These are phyloP conservation scores for Eremophila alpestris DNA, from an alignment of 2,797 vertebrate genomes.

Conservation along the genomic window DNA sequence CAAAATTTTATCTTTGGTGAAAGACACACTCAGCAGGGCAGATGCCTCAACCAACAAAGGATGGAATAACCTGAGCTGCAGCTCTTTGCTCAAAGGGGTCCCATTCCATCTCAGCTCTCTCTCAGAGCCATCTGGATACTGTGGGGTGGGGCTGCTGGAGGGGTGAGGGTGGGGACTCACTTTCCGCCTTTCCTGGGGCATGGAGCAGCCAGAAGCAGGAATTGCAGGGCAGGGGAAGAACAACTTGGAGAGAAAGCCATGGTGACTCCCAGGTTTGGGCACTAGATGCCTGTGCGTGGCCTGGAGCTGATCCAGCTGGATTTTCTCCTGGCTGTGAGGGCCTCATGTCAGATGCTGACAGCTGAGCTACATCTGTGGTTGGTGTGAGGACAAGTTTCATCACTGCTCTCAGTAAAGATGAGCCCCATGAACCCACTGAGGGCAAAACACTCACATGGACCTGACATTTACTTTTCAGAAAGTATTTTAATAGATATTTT, in stretches of 20 bases:
- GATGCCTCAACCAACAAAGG: background rate
- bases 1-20: background rate
- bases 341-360: background rate
- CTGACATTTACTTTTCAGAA: background rate
- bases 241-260: accelerated
- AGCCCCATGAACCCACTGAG: background rate
- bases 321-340: background rate
- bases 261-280: background rate
- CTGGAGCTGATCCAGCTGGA: background rate
- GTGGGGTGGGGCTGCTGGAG: background rate
- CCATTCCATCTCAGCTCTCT: background rate
- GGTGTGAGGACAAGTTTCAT: background rate
- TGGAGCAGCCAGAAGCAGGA: background rate
- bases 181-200: background rate
- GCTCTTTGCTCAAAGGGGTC: background rate
- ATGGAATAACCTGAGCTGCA: background rate
- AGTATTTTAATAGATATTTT: slow-evolving; percentile 12
- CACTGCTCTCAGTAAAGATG: background rate
- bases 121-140: background rate
- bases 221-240: background rate
- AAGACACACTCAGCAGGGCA: background rate
- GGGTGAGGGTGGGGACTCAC: too few species aligned
- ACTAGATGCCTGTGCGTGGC: background rate
- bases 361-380: background rate
- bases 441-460: background rate